Base-by-base conservation (phyloP, 2,888 invertebrate genomes). In the Drosophila neonasuta region DNA sequence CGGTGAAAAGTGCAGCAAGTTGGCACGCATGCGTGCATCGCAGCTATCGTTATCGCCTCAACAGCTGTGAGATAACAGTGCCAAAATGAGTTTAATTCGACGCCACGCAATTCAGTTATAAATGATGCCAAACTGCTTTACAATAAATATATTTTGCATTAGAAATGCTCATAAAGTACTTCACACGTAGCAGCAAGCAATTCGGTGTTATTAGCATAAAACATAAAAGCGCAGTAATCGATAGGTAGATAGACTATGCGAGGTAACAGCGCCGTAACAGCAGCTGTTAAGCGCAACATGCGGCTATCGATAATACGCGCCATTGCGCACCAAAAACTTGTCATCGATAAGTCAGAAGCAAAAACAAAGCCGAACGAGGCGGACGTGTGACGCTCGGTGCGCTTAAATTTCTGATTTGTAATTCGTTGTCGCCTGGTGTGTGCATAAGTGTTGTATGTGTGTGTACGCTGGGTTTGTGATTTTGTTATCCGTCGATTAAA, bases 361-460 rank as follows among this genome's bases (percentile, higher is more conserved):
- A 75, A 66, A 71, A 66, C 66, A 71, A 71, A 75, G 71, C 74
- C 74, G 63, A 75, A 75, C 76, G 74, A 75, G 71, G 76, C 66
- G 74, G 74, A 67, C 63, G 74, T 74, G 74, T 75, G 54, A 73
- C 68, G 73, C 74, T 73, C 74, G 72, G 73, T 73, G 72, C 73
- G 72, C 64, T 60, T 64, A 64, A 61, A 68, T 51, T 73, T 51
- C 45, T 64, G 57, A 68, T 64, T 73, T 74, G 39, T 49, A 71
- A 67, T 71, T 75, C 66, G 76, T 66, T 66, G 58, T 74, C 65
- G 71, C 50, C 44, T 59, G 56, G 62, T 71, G 58, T 71, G 44
- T 71, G 63, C 57, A 24, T 24, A 5, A 24, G 24, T 57, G 57
- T 46, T 46, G 32, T 32, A 44, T 68, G 60, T 69, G 51, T 65